Evolutionary conservation across 2,113 vertebrate genomes (phyloP).

Genomic region (Pogonocichla stellata): DNA sequence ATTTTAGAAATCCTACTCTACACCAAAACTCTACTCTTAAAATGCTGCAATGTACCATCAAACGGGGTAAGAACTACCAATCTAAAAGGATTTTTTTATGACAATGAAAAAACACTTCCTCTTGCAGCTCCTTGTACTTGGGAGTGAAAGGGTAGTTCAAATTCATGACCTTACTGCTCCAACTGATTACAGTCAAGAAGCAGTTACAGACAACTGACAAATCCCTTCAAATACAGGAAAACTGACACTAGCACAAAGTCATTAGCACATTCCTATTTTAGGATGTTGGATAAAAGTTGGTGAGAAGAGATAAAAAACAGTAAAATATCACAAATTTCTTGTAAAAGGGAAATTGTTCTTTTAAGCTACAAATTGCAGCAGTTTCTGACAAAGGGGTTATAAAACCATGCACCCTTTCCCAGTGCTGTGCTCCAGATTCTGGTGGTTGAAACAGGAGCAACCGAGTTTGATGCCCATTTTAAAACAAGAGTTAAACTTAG

Average conservation of each 20-base stretch:
- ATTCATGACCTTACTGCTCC: slow-evolving; percentile 61
- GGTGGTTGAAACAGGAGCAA: slow-evolving; percentile 13
- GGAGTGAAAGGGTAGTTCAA: slow-evolving; percentile 71
- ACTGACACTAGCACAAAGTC: slow-evolving; percentile 4
- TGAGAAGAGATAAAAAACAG: neutral
- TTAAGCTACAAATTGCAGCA: slow-evolving; percentile 45
- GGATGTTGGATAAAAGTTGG: neutral
- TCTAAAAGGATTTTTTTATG: neutral
- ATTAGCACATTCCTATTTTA: slow-evolving; percentile 3
- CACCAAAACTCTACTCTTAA: neutral
- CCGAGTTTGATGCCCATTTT: slow-evolving; percentile 2
- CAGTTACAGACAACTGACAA: slow-evolving; percentile 21
- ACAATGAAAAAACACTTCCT: neutral
- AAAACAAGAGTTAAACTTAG: slow-evolving; percentile 36
- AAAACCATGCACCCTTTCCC: slow-evolving; percentile 62
- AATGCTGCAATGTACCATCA: neutral
- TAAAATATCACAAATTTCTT: neutral
- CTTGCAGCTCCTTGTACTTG: neutral
- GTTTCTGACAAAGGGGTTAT: slow-evolving; percentile 69
- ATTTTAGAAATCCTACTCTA: neutral
- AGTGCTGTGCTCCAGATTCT: slow-evolving; percentile 18
- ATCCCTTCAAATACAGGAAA: neutral
- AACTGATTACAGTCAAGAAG: slow-evolving; percentile 23
- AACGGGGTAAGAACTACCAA: neutral
- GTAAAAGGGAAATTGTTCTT: slow-evolving; percentile 13